These are phyloP conservation scores for Intellagama lesueurii DNA, from an alignment of 2,797 vertebrate species.

Conservation along the genomic window DNA sequence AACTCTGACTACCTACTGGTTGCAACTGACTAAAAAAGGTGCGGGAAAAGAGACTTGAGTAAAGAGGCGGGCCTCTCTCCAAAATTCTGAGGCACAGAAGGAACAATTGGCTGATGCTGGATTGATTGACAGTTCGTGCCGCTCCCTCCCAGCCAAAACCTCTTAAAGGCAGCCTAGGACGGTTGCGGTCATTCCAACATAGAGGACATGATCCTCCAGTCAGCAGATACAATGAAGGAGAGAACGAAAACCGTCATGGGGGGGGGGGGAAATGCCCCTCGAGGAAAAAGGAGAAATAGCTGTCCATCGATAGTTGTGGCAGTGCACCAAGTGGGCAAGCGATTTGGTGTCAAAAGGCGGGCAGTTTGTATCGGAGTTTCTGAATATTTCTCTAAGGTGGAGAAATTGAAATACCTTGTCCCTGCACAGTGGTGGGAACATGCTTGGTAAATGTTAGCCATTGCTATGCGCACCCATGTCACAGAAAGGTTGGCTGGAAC, in stretches of 20 bases:
- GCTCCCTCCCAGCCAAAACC: too few relatives aligned
- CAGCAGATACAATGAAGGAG: neutral
- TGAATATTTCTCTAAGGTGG: neutral
- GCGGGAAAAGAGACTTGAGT: too few relatives aligned
- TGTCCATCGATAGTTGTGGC: conserved; percentile 32
- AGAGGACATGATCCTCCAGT: neutral
- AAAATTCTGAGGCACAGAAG: too few relatives aligned
- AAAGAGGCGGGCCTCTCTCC: too few relatives aligned
- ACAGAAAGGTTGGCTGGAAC: too few relatives aligned
- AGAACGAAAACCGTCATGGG: conserved; percentile 15
- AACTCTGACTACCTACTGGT: too few relatives aligned
- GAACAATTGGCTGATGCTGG: too few relatives aligned
- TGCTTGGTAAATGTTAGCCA: neutral
- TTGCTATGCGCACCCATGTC: neutral
- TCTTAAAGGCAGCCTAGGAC: neutral
- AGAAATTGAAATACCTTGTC: neutral
- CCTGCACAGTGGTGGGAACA: neutral
- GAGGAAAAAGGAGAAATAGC: conserved; percentile 36
- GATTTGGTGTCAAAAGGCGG: neutral
- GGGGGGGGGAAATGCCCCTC: conserved; percentile 17
- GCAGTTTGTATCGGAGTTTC: neutral
- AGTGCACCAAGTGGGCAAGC: neutral
- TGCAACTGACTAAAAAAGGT: too few relatives aligned
- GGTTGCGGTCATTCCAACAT: neutral
- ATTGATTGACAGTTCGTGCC: too few relatives aligned